Evolutionary conservation across 2,888 invertebrate genomes (phyloP), one percentile per base, ranked within the genome.

Genomic region (Dynastes hyllus): DNA sequence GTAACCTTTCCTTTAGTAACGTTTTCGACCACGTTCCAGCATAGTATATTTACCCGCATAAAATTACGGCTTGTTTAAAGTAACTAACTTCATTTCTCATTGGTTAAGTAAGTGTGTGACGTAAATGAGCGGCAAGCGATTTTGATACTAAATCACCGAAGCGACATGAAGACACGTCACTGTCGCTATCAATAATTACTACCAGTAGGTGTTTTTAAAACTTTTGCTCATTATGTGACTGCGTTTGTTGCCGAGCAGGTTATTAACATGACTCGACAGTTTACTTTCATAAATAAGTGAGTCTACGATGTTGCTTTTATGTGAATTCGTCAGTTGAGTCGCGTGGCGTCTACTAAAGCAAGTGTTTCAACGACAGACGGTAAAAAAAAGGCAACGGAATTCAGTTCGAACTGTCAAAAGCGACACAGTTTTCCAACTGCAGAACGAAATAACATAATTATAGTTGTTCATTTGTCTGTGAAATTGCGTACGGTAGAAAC

Each of bases 221-320:
- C 73, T 78, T 78, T 81, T 79, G 80, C 80, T 81, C 63, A 78
- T 76, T 76, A 61, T 78, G 77, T 73, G 66, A 78, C 73, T 78
- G 77, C 76, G 79, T 76, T 76, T 45, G 80, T 81, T 65, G 81
- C 78, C 61, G 55, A 80, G 80, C 80, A 80, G 80, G 81, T 83
- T 83, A 81, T 80, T 80, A 81, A 83, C 81, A 83, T 85, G 84
- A 85, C 84, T 85, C 83, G 84, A 79, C 84, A 85, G 82, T 84
- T 83, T 84, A 83, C 82, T 83, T 84, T 82, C 78, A 81, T 81
- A 83, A 81, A 81, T 82, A 82, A 79, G 69, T 71, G 79, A 58
- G 70, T 55, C 27, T 63, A 65, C 66, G 71, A 63, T 58, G 29
- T 50, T 67, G 29, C n/a, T 73, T 16, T 71, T 51, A 37, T 37